These are phyloP conservation scores for Psittacula echo DNA, from an alignment of 2,797 vertebrate species.

Conservation along the genomic window DNA sequence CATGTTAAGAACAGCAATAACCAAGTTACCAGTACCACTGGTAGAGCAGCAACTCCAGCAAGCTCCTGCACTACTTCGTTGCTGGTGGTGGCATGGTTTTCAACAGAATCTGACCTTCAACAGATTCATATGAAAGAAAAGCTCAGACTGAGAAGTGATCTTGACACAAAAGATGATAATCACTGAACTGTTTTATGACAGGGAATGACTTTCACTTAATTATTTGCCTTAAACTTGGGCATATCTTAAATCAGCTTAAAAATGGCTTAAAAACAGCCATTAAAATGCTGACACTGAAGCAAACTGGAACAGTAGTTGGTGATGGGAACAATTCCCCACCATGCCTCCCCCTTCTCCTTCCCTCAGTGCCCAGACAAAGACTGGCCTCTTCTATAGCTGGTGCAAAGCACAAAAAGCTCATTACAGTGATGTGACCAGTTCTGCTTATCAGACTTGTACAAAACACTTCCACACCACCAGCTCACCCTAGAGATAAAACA, in stretches of 20 bases:
- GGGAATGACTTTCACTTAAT: not conserved
- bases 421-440: not conserved
- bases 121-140: not conserved
- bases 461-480: not conserved
- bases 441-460: not conserved
- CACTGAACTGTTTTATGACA: not conserved
- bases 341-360: fast-evolving
- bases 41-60: fast-evolving
- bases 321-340: not conserved
- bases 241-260: not conserved
- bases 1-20: not conserved
- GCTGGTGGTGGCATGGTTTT: not conserved
- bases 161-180: not conserved
- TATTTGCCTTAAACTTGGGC: not conserved
- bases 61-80: not conserved
- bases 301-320: not conserved
- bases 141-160: not conserved
- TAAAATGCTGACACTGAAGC: not conserved
- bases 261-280: not conserved
- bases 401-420: fast-evolving
- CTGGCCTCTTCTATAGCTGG: fast-evolving
- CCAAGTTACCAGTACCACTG: not conserved
- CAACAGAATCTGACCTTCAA: not conserved
- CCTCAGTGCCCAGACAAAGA: not conserved
- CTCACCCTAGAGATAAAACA: not conserved